Percentiles rank a stretch among this genome's conserved stretches.
phyloP scores from a whole-genome alignment of 2,797 vertebrate genomes.

The Lepilemur septentrionalis region DNA sequence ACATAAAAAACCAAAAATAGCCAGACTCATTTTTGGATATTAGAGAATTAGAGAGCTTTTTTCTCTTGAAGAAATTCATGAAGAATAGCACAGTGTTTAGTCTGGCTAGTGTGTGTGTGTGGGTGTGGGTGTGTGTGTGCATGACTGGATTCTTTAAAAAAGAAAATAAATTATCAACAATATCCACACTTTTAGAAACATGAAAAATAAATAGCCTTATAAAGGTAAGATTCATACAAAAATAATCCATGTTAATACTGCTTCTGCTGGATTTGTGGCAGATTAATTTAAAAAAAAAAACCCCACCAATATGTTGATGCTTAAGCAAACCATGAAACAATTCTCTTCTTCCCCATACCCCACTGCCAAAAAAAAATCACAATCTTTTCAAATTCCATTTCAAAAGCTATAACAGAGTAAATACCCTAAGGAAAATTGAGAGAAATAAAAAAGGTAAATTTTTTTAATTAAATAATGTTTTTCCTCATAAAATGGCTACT shows the following conservation, averaged over 20 bases:
- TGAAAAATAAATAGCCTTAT: background rate
- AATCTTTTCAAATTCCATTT: background rate
- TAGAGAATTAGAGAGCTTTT: background rate
- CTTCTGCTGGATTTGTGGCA: background rate
- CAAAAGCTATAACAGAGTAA: background rate
- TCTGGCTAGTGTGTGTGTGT: background rate
- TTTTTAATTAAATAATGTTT: background rate
- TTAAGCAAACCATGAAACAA: background rate
- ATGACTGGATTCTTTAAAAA: background rate
- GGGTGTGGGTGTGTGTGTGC: background rate
- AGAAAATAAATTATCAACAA: background rate
- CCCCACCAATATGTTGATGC: background rate
- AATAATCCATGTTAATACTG: background rate
- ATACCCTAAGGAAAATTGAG: background rate
- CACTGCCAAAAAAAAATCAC: background rate
- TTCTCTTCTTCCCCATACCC: background rate
- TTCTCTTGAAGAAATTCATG: conserved; percentile 8
- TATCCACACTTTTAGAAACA: background rate
- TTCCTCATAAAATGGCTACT: background rate
- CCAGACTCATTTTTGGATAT: background rate
- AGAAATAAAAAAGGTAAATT: background rate
- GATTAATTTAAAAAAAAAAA: background rate
- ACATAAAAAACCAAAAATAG: background rate
- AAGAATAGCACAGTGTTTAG: background rate
- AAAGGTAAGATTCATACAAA: background rate